phyloP scores from a whole-genome alignment of 2,113 vertebrate genomes.

The Pollachius pollachius region DNA sequence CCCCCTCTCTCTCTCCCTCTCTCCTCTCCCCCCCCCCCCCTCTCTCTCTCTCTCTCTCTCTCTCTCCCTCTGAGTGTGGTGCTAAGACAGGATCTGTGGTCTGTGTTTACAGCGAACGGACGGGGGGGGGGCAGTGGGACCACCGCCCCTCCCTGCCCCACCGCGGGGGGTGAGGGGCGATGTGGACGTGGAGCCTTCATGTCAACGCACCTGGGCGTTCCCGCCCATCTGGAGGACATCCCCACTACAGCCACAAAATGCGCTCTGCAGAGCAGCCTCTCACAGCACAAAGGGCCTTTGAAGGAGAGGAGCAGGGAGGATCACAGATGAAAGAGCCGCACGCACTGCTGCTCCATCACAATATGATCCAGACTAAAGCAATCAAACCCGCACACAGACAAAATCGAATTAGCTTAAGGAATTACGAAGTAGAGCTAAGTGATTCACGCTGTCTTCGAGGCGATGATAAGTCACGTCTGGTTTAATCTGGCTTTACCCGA shows the following conservation, averaged over 20 bases:
- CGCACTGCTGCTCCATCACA: no score
- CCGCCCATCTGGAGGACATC: constrained; percentile 48
- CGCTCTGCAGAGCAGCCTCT: constrained; percentile 29
- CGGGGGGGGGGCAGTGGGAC: not conserved
- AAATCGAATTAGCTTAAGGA: no score
- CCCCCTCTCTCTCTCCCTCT: no score
- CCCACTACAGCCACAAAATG: constrained; percentile 38
- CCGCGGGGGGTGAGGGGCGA: constrained; percentile 35
- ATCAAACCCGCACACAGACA: no score
- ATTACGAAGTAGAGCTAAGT: no score
- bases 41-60: constrained; percentile 36
- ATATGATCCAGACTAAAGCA: constrained; percentile 15
- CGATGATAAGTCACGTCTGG: no score
- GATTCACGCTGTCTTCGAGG: no score
- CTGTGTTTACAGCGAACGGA: constrained; percentile 37
- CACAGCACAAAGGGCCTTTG: constrained; percentile 44
- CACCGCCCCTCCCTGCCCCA: constrained; percentile 38
- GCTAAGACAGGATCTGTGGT: constrained; percentile 45
- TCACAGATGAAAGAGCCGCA: constrained; percentile 39
- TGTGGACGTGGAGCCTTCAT: constrained; percentile 37
- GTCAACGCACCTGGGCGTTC: constrained; percentile 42
- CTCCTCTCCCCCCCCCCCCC: not conserved
- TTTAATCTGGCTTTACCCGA: no score
- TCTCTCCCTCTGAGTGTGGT: constrained; percentile 39
- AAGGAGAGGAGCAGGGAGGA: constrained; percentile 25